Conservation (phyloP, 2,113 vertebrate genomes). For the Pao palembangensis region DNA sequence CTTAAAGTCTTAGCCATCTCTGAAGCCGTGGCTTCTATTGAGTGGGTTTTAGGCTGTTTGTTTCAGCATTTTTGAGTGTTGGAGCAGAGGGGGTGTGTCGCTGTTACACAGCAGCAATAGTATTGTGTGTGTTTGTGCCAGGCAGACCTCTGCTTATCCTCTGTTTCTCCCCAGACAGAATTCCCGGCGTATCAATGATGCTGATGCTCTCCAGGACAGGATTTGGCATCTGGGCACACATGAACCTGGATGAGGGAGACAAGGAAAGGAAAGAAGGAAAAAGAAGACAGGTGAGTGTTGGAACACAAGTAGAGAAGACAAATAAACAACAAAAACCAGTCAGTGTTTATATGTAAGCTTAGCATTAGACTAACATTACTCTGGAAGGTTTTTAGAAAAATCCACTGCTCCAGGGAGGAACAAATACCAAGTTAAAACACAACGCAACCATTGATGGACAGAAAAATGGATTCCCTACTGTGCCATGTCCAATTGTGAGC, state of each 20-base stretch:
- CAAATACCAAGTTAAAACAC: conserved; percentile 3
- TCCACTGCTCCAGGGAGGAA: not conserved
- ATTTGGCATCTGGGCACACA: conserved; percentile 90
- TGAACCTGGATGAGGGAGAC: conserved; percentile 77
- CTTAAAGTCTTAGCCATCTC: not conserved
- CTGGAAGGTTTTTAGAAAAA: conserved; percentile 9
- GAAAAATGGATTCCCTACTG: not conserved
- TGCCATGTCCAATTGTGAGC: not conserved
- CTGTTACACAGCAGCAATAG: not conserved
- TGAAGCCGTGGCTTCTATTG: not conserved
- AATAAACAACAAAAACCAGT: conserved; percentile 36
- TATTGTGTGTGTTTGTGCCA: not conserved
- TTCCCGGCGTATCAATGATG: conserved; percentile 91
- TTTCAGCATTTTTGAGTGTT: not conserved
- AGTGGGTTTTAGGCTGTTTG: conserved; percentile 2
- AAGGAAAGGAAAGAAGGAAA: not conserved
- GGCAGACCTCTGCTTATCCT: conserved; percentile 85
- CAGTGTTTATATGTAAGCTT: conserved; percentile 38
- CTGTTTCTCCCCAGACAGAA: conserved; percentile 81
- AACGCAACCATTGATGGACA: accelerated
- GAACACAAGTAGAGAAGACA: not conserved
- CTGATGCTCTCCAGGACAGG: conserved; percentile 91
- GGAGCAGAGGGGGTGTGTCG: conserved; percentile 8
- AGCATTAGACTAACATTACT: conserved; percentile 30
- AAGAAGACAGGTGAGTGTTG: not conserved